These are phyloP conservation scores for Craniophora ligustri DNA, from an alignment of 2,888 invertebrate species.

Conservation along the genomic window DNA sequence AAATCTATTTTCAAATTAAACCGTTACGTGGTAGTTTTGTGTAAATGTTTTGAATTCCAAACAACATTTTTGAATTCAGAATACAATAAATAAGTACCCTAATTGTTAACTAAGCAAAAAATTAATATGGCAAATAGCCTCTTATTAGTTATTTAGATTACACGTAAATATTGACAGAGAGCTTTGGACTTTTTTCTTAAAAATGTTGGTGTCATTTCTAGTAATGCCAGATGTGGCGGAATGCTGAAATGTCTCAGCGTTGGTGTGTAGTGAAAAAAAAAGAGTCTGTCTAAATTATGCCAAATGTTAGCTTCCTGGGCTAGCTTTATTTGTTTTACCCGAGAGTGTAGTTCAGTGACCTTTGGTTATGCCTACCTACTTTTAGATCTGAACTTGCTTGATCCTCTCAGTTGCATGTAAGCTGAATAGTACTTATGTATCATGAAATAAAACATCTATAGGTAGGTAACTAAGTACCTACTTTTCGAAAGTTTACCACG, in stretches of 20 bases:
- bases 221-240: no score
- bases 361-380: constrained; percentile 41
- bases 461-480: no score
- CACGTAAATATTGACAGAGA: constrained; percentile 4
- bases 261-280: neutral
- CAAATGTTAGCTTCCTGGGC: constrained; percentile 9
- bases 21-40: neutral
- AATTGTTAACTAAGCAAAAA: constrained; percentile 19
- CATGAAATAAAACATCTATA: no score
- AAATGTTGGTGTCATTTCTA: neutral
- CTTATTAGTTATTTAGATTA: constrained; percentile 14
- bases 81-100: neutral
- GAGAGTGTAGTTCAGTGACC: constrained; percentile 51
- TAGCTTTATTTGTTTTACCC: constrained; percentile 24
- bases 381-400: constrained; percentile 38
- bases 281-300: constrained; percentile 6
- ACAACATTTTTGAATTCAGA: constrained; percentile 11
- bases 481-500: constrained; percentile 14
- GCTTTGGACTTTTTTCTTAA: neutral
- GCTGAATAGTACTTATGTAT: no score
- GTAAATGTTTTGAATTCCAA: constrained; percentile 1
- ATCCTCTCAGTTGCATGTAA: constrained; percentile 3
- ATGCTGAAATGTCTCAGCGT: no score
- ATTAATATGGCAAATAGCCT: neutral
- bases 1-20: neutral